Percentiles rank a stretch among this genome's conserved stretches.
Evolutionary conservation across 2,797 vertebrate species (phyloP).

Genomic region (Hybognathus amarus): DNA sequence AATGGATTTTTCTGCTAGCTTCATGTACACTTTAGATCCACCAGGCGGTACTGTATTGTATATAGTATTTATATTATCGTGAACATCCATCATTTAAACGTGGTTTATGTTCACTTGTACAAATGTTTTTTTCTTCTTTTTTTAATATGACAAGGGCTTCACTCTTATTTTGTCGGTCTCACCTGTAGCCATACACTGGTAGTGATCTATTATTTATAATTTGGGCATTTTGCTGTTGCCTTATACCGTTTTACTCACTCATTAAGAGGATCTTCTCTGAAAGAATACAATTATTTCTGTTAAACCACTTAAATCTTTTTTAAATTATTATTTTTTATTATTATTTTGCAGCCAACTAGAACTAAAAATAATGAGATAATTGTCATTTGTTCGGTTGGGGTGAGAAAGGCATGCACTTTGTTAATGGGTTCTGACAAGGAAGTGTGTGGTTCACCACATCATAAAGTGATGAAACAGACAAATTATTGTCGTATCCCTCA

Average conservation of each 20-base stretch:
- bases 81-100: constrained; percentile 80
- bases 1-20: constrained; percentile 56
- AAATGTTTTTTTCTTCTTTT: constrained; percentile 70
- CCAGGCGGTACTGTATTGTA: constrained; percentile 84
- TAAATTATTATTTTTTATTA: constrained; percentile 6
- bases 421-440: constrained; percentile 40
- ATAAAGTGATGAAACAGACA: constrained; percentile 19
- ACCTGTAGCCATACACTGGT: constrained; percentile 48
- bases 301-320: not conserved
- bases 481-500: constrained; percentile 23
- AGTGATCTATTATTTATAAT: constrained; percentile 36
- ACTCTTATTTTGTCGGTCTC: constrained; percentile 62
- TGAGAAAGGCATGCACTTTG: constrained; percentile 33
- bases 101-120: constrained; percentile 81
- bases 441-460: constrained; percentile 17
- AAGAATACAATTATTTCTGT: not conserved
- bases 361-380: not conserved
- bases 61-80: constrained; percentile 84
- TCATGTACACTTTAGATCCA: constrained; percentile 76
- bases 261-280: not conserved
- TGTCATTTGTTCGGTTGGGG: not conserved
- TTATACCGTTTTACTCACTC: constrained; percentile 15
- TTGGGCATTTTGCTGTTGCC: constrained; percentile 31
- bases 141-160: constrained; percentile 83
- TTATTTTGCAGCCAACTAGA: constrained; percentile 15